These are phyloP conservation scores for Cavia aperea DNA, from an alignment of 2,113 vertebrate genomes.

Conservation along the genomic window DNA sequence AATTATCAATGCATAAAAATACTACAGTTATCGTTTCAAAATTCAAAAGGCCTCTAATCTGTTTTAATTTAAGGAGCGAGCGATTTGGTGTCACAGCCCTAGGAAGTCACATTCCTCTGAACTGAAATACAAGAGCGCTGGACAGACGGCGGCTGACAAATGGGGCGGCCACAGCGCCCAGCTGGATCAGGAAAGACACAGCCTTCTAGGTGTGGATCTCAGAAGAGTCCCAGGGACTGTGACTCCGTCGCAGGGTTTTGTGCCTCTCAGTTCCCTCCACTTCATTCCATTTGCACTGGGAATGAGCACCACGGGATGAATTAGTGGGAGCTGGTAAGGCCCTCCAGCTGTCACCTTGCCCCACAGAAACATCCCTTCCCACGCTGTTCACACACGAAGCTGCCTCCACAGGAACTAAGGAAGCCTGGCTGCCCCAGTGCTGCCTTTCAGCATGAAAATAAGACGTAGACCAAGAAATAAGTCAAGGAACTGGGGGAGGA, in stretches of 20 bases:
- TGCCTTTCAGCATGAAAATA: background rate
- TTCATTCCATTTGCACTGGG: background rate
- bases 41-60: background rate
- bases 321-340: background rate
- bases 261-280: background rate
- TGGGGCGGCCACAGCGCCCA: accelerated
- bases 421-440: background rate
- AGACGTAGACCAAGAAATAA: background rate
- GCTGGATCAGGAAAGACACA: background rate
- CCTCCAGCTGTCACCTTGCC: background rate
- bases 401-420: background rate
- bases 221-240: background rate
- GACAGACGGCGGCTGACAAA: background rate
- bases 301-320: background rate
- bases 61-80: background rate
- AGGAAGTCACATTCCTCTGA: background rate
- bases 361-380: background rate
- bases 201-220: background rate
- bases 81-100: background rate
- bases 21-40: background rate
- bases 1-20: background rate
- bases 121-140: background rate
- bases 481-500: background rate
- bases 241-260: background rate
- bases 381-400: background rate